Base-by-base conservation (phyloP, 2,113 vertebrate species). In the Motacilla tschutschensis region DNA sequence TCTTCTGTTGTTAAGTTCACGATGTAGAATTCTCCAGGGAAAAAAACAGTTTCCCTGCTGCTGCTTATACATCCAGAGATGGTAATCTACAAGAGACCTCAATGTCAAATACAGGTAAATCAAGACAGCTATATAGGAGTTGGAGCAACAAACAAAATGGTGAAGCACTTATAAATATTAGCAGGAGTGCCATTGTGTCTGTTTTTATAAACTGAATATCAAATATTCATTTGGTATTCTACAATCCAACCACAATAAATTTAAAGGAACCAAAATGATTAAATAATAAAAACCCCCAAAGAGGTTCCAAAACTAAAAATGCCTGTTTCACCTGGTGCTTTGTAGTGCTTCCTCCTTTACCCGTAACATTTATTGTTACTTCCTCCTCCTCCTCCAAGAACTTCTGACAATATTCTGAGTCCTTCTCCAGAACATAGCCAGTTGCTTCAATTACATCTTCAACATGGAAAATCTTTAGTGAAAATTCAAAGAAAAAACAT, bases 371-470 rank as follows among this genome's bases (percentile, higher is more conserved):
- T 91, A 99, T 16, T 57, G 95, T 97, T 80, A 99, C 95, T 93
- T 99, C 98, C 62, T 99, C 99, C 21, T 99, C 99, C 14, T 99
- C 99, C 88, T 99, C 99, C 79, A 99, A 86, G 81, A 98, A 98
- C 83, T 97, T 99, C 94, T 99, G 99, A 95, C 98, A 95, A 96
- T 99, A 99, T 91, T 99, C 98, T 0, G 99, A 99, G 87, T 99
- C 99, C 31, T 98, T 98, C 69, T 99, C 99, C 86, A 99, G 94
- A 46, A 98, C 40, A 75, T 99, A 99, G 17, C 98, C 98, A 1
- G 97, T 99, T 96, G 98, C 96, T 95, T 99, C 99, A 95, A 99
- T 98, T n/a, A 99, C 92, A 87, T 99, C 98, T 94, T 99, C 99
- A 89, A 99, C 95, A 83, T 99, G 98, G 91, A 97, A 99, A 92